These are phyloP conservation scores for Agraylea sexmaculata DNA, from an alignment of 1,140 invertebrate species.

Conservation along the genomic window DNA sequence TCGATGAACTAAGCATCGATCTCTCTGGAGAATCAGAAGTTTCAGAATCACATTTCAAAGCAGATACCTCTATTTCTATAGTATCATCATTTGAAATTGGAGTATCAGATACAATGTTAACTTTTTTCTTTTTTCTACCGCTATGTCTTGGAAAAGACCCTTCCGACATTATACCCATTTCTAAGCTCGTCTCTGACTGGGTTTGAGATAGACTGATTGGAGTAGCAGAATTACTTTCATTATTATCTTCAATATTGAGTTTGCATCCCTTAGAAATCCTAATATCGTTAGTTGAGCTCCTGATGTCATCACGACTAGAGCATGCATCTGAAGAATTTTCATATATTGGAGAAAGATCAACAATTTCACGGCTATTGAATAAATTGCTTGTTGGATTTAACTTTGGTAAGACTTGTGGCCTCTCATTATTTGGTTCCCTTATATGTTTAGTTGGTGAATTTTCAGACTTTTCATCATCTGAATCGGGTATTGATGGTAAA, in stretches of 20 bases:
- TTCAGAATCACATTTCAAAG: constrained; percentile 35
- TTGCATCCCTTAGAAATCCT: constrained; percentile 31
- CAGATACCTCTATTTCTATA: constrained; percentile 37
- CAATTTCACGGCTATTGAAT: constrained; percentile 35
- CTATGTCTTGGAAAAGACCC: constrained; percentile 37
- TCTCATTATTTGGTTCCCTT: constrained; percentile 15
- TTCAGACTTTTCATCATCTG: constrained; percentile 33
- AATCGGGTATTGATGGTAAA: constrained; percentile 38
- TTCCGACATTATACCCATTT: constrained; percentile 36
- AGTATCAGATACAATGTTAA: constrained; percentile 48
- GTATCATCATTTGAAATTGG: constrained; percentile 37
- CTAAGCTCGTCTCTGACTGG: constrained; percentile 39
- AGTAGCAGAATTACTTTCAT: constrained; percentile 35
- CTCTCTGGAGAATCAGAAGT: constrained; percentile 34
- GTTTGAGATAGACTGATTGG: constrained; percentile 39
- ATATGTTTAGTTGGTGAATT: constrained; percentile 25
- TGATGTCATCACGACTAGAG: constrained; percentile 37
- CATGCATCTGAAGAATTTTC: constrained; percentile 41
- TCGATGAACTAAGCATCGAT: constrained; percentile 32
- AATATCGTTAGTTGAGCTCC: constrained; percentile 28
- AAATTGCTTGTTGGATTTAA: constrained; percentile 27
- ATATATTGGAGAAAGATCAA: constrained; percentile 39
- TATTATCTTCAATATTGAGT: constrained; percentile 31
- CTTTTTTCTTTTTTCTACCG: constrained; percentile 44
- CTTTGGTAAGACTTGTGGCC: constrained; percentile 26